Evolutionary conservation across 2,888 invertebrate species (phyloP).

Genomic region (Athripsodes cinereus): DNA sequence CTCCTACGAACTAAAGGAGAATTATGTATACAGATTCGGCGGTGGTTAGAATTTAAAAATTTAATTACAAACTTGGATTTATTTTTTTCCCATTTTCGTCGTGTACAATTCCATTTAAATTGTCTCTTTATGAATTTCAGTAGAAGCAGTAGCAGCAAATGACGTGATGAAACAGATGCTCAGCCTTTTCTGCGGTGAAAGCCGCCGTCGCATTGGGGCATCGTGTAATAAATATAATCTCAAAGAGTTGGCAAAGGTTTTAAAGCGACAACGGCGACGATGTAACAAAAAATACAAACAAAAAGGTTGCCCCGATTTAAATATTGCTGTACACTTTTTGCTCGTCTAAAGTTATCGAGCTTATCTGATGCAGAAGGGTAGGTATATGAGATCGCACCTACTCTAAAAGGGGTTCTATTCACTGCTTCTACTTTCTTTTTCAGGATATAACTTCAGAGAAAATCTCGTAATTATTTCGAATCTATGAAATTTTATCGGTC

Average conservation of each 20-base stretch:
- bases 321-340: constrained; percentile 26
- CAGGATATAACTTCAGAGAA: too few species aligned
- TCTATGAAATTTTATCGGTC: too few species aligned
- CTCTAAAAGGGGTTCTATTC: too few species aligned
- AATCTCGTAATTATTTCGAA: too few species aligned
- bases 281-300: constrained; percentile 18
- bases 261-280: constrained; percentile 8
- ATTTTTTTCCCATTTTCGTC: constrained; percentile 6
- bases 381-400: too few species aligned
- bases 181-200: constrained; percentile 2
- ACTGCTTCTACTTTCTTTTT: too few species aligned
- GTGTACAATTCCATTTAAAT: neutral
- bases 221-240: constrained; percentile 22
- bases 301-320: constrained; percentile 26
- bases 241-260: constrained; percentile 16
- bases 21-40: too few species aligned
- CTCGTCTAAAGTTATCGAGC: constrained; percentile 25
- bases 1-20: too few species aligned
- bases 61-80: too few species aligned
- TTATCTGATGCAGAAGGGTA: constrained; percentile 27
- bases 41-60: too few species aligned
- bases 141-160: too few species aligned
- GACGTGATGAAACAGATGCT: neutral
- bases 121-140: neutral
- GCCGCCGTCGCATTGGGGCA: neutral